Evolutionary conservation across 2,888 invertebrate genomes (phyloP).

Genomic region (Pyrocoelia pectoralis): DNA sequence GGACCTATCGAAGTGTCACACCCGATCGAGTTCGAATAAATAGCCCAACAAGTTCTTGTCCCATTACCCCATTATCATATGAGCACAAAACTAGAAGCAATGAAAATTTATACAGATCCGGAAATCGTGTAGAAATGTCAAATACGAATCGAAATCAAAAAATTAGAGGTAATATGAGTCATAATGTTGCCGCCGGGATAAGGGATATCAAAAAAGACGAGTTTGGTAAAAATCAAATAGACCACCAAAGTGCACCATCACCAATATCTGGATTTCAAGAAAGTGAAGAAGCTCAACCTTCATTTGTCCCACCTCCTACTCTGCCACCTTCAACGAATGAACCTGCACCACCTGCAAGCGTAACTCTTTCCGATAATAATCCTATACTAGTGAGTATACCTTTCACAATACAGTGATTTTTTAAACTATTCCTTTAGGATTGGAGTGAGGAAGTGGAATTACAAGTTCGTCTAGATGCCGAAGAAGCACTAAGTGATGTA

Average conservation of each 20-base stretch:
- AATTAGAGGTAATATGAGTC: conserved; percentile 19
- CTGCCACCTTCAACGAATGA: conserved; percentile 35
- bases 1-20: conserved; percentile 55
- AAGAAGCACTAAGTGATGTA: conserved; percentile 58
- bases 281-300: conserved; percentile 46
- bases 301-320: conserved; percentile 48
- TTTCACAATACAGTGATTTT: neutral
- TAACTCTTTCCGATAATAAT: conserved; percentile 37
- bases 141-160: conserved; percentile 30
- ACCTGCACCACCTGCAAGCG: neutral
- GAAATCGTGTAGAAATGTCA: conserved; percentile 48
- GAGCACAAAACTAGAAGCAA: conserved; percentile 43
- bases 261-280: too few species aligned
- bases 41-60: conserved; percentile 54
- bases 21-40: conserved; percentile 57
- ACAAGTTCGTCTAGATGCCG: conserved; percentile 61
- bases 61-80: conserved; percentile 50
- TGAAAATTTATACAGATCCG: conserved; percentile 45
- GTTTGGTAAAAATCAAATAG: neutral
- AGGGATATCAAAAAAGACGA: neutral
- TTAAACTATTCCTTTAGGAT: conserved; percentile 57
- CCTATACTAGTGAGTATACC: conserved; percentile 43
- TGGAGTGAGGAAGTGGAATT: conserved; percentile 71
- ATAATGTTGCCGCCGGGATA: conserved; percentile 18
- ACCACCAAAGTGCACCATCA: conserved; percentile 26